These are phyloP conservation scores for Drosophila sproati DNA, from an alignment of 1,140 invertebrate genomes.

Conservation along the genomic window DNA sequence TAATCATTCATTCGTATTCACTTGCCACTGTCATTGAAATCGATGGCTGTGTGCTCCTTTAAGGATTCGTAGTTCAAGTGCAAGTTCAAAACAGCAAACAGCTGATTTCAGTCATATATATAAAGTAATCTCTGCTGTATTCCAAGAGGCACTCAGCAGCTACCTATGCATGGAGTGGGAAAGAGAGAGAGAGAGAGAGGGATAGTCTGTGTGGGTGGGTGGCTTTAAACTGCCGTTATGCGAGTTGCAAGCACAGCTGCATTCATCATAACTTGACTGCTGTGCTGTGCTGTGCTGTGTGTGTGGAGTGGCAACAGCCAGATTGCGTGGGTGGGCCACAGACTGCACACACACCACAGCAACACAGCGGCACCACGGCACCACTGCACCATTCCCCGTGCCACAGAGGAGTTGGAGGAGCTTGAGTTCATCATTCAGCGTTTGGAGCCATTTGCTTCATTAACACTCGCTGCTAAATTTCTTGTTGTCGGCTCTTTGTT, in stretches of 20 bases:
- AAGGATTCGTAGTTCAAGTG: constrained; percentile 15
- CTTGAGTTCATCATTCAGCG: constrained; percentile 23
- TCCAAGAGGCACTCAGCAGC: no score
- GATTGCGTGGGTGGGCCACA: constrained; percentile 44
- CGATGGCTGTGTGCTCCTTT: constrained; percentile 7
- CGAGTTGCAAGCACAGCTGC: constrained; percentile 31
- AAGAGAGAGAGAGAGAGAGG: no score
- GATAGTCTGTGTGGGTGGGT: constrained; percentile 15
- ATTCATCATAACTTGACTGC: constrained; percentile 15
- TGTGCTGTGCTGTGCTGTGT: constrained; percentile 1
- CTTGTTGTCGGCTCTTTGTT: constrained; percentile 49
- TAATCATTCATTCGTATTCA: constrained; percentile 40
- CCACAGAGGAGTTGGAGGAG: background rate
- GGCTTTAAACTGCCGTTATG: constrained; percentile 45
- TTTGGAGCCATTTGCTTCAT: constrained; percentile 53
- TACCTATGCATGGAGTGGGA: no score
- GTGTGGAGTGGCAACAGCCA: background rate
- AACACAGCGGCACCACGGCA: background rate
- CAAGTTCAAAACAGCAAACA: constrained; percentile 30
- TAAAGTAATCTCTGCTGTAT: no score
- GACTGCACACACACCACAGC: constrained; percentile 2
- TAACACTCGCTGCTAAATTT: constrained; percentile 48
- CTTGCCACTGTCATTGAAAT: constrained; percentile 19
- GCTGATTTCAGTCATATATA: no score
- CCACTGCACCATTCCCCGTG: background rate